A percentile compares a stretch with the other conserved stretches of the same genome.
These are phyloP conservation scores for Zosterops japonicus DNA, from an alignment of 2,113 vertebrate genomes.

Conservation along the genomic window DNA sequence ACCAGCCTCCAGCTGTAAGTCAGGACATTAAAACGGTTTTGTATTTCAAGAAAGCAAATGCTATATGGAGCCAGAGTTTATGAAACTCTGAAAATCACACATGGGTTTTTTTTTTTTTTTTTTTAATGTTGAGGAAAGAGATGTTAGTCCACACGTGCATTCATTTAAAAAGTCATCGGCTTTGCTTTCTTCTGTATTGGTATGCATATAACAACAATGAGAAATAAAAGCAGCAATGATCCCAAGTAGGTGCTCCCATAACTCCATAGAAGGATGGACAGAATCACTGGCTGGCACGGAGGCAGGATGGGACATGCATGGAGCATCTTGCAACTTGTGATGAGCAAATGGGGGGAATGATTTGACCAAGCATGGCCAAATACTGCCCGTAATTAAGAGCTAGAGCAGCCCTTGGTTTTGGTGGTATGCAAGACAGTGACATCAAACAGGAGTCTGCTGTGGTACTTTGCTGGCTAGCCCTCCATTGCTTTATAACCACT, in stretches of 20 bases:
- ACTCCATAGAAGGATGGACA: background rate
- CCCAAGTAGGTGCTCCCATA: accelerated
- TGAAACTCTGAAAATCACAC: background rate
- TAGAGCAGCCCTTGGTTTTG: background rate
- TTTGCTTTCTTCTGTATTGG: background rate
- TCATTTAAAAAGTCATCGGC: background rate
- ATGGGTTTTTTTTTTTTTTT: background rate
- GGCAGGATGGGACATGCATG: accelerated
- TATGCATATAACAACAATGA: background rate
- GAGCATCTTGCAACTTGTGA: background rate
- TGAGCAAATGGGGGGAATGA: background rate
- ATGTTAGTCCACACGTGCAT: background rate
- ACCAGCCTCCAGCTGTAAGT: background rate
- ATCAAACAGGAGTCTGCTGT: background rate
- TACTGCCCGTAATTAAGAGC: background rate
- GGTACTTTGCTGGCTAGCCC: background rate
- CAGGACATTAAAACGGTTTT: background rate
- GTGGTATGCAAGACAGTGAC: background rate
- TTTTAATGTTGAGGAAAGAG: background rate
- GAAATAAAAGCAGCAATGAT: background rate
- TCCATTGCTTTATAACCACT: background rate
- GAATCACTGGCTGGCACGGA: accelerated
- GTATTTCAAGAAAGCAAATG: background rate
- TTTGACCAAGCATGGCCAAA: background rate
- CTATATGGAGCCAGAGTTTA: background rate